Percentiles rank a stretch among this genome's conserved stretches.
Evolutionary conservation across 2,888 invertebrate genomes (phyloP).

Genomic region (Myopa testacea): DNA sequence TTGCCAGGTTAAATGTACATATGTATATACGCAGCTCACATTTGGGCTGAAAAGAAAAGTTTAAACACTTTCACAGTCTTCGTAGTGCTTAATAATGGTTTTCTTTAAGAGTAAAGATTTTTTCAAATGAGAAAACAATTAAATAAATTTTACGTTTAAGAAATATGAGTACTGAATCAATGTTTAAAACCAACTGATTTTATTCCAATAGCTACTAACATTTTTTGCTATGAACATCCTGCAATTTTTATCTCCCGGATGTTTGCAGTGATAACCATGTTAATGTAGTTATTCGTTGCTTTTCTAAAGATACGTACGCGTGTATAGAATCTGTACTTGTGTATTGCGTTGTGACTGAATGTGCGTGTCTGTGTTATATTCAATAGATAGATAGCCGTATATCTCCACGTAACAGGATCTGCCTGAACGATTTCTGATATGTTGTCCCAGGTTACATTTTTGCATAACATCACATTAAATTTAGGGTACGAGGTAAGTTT

Average conservation of each 20-base stretch:
- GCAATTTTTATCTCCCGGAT: not conserved
- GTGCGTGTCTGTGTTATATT: too few relatives aligned
- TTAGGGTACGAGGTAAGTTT: constrained; percentile 22
- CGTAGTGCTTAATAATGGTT: too few relatives aligned
- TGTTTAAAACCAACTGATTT: not conserved
- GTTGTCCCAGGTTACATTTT: not conserved
- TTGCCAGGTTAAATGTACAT: constrained; percentile 8
- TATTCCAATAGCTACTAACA: not conserved
- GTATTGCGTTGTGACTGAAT: not conserved
- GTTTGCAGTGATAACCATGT: not conserved
- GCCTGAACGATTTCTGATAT: not conserved
- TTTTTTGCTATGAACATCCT: not conserved
- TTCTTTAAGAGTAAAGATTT: too few relatives aligned
- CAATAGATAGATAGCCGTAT: too few relatives aligned
- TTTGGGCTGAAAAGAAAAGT: not conserved
- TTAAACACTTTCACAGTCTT: not conserved
- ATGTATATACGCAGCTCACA: not conserved
- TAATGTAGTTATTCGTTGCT: not conserved
- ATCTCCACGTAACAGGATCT: too few relatives aligned
- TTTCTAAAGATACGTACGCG: not conserved
- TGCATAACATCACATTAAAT: constrained; percentile 49
- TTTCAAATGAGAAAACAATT: too few relatives aligned
- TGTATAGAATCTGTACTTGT: not conserved
- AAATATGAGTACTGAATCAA: not conserved
- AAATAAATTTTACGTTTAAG: too few relatives aligned